Evolutionary conservation across 1,140 invertebrate genomes (phyloP).

Genomic region (Dendroctonus valens): DNA sequence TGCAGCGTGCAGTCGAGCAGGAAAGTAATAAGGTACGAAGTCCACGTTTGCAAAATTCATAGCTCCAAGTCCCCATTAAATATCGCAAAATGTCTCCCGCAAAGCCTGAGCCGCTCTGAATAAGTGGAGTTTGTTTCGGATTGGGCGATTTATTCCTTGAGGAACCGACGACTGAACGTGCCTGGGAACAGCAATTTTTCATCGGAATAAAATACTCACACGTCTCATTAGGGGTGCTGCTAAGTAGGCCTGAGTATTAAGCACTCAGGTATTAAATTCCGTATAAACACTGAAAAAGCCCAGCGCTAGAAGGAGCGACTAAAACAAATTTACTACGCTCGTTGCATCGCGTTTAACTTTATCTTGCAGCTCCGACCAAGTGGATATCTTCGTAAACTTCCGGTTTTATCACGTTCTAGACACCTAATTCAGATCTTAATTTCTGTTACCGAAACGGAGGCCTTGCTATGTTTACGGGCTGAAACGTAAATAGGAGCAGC

Average conservation of each 20-base stretch:
- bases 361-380: conserved; percentile 9
- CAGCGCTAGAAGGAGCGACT: background rate
- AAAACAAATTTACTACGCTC: conserved; percentile 21
- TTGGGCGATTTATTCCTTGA: too few relatives aligned
- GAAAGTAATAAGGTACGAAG: conserved; percentile 16
- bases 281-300: conserved; percentile 12
- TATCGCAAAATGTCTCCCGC: conserved; percentile 8
- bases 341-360: conserved; percentile 20
- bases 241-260: background rate
- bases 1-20: background rate
- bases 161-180: too few relatives aligned
- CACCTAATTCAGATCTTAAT: conserved; percentile 34
- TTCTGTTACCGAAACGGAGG: conserved; percentile 21
- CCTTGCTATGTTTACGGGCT: conserved; percentile 22
- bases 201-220: too few relatives aligned
- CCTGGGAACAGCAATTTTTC: too few relatives aligned
- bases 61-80: conserved; percentile 8
- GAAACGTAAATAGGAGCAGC: conserved; percentile 26
- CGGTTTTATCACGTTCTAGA: conserved; percentile 29
- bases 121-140: too few relatives aligned
- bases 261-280: conserved; percentile 8
- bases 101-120: background rate
- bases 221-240: too few relatives aligned
- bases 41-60: conserved; percentile 17
- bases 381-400: conserved; percentile 25